A percentile compares a stretch with the other conserved stretches of the same genome.
phyloP scores from a whole-genome alignment of 2,888 invertebrate species.

The Eristalinus aeneus region DNA sequence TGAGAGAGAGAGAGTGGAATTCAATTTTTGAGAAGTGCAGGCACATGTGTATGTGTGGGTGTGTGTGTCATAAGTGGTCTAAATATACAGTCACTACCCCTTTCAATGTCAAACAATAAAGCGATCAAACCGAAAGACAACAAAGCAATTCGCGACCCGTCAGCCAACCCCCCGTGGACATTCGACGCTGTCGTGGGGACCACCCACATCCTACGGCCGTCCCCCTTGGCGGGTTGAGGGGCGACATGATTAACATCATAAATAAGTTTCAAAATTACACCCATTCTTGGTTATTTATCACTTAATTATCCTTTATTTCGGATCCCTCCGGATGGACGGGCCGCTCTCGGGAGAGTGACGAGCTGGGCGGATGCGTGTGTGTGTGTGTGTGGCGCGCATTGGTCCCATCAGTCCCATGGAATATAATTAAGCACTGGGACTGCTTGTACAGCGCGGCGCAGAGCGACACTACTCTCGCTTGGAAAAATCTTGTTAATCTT shows the following conservation, averaged over 20 bases:
- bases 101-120: constrained; percentile 66
- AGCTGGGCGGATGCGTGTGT: not conserved
- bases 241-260: constrained; percentile 65
- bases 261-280: constrained; percentile 71
- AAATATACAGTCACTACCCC: constrained; percentile 29
- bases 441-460: not conserved
- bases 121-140: constrained; percentile 22
- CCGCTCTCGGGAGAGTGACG: not conserved
- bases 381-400: not conserved
- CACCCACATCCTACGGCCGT: constrained; percentile 46
- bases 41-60: not conserved
- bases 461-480: not conserved
- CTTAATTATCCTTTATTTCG: constrained; percentile 69
- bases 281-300: constrained; percentile 70
- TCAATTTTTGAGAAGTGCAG: not conserved
- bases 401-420: not conserved
- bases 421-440: not conserved
- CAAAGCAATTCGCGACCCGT: not conserved
- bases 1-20: constrained; percentile 14
- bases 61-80: constrained; percentile 16
- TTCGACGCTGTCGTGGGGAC: constrained; percentile 14
- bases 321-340: not conserved
- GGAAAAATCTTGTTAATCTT: constrained; percentile 64
- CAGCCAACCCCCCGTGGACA: constrained; percentile 32
- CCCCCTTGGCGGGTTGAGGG: not conserved